Evolutionary conservation across 2,888 invertebrate genomes (phyloP).

Genomic region (Tenodera sinensis): DNA sequence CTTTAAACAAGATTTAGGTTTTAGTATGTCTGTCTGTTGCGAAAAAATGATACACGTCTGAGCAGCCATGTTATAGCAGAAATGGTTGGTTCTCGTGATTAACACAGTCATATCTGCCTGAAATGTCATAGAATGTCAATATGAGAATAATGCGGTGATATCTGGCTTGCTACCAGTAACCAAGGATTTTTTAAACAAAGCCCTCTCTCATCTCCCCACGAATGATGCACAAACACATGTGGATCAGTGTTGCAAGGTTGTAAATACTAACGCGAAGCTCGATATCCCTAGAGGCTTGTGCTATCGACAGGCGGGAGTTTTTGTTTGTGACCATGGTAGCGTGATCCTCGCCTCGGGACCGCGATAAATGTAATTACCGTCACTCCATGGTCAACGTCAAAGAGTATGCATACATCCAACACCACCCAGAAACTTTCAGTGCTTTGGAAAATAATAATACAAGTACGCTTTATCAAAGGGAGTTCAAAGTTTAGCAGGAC

Average conservation of each 20-base stretch:
- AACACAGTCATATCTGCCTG: not conserved
- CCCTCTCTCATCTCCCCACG: not conserved
- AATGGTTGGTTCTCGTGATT: not conserved
- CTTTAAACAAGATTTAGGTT: not conserved
- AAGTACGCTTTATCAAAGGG: not conserved
- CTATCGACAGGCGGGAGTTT: not conserved
- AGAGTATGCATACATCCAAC: not conserved
- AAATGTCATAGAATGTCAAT: not conserved
- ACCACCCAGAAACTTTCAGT: not conserved
- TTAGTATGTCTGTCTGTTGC: not conserved
- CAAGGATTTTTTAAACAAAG: not conserved
- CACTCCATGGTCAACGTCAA: not conserved
- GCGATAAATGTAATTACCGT: conserved; percentile 4
- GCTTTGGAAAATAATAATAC: not conserved
- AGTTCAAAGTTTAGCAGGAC: not conserved
- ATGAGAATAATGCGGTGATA: not conserved
- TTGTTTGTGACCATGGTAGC: not conserved
- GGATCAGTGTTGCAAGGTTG: not conserved
- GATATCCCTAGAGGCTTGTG: not conserved
- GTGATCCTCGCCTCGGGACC: not conserved
- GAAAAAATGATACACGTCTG: not conserved
- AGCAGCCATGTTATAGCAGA: not conserved
- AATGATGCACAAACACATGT: not conserved
- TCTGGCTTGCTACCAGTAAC: not conserved
- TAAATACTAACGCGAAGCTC: not conserved